Conservation (phyloP, 2,888 invertebrate genomes). For the Andrena trimmerana region DNA sequence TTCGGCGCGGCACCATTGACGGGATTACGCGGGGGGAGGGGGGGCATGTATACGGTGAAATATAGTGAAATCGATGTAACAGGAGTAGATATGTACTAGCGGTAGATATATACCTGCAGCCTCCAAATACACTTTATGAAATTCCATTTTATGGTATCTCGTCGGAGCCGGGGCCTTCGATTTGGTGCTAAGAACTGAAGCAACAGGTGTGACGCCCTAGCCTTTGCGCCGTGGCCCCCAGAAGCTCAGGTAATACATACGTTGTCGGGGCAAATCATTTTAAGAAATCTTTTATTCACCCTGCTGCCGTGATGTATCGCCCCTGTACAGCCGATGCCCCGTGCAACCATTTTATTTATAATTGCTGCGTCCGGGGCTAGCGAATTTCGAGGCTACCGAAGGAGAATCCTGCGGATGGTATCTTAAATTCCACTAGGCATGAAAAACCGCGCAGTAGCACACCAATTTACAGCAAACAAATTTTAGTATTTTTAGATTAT, state of each 20-base stretch:
- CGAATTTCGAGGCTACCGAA: not conserved
- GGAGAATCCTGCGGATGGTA: too few species aligned
- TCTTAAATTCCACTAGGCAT: not conserved
- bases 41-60: conserved; percentile 20
- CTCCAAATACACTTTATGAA: conserved; percentile 75
- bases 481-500: not conserved
- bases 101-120: conserved; percentile 58
- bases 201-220: conserved; percentile 83
- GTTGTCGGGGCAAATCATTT: conserved; percentile 77
- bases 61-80: conserved; percentile 47
- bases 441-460: not conserved
- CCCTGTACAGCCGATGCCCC: conserved; percentile 11
- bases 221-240: conserved; percentile 73
- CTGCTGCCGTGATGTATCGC: conserved; percentile 46
- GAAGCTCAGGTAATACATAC: conserved; percentile 83
- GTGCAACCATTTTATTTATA: conserved; percentile 19
- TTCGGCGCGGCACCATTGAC: not conserved
- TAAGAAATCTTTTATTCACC: conserved; percentile 74
- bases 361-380: not conserved
- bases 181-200: conserved; percentile 83
- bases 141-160: conserved; percentile 75
- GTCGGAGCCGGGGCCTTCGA: conserved; percentile 80
- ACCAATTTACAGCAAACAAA: not conserved
- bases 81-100: conserved; percentile 29
- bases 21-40: not conserved